These are phyloP conservation scores for Nephrocerus scutellatus DNA, from an alignment of 2,888 invertebrate species.

Conservation along the genomic window DNA sequence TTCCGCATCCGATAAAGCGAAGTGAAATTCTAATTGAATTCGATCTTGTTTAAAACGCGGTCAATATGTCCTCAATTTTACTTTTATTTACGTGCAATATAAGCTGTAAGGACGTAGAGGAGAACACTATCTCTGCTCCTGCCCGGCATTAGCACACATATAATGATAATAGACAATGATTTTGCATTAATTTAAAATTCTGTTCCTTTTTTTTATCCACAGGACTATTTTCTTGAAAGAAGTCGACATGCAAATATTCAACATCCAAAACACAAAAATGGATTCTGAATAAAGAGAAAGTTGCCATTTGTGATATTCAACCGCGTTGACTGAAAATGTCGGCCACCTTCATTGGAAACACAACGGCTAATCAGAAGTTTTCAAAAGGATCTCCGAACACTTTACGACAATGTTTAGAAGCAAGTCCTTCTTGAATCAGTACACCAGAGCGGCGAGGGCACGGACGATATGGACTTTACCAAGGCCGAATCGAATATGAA, in stretches of 20 bases:
- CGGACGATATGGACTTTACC: conserved; percentile 88
- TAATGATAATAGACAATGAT: too few species aligned
- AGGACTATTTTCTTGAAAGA: conserved; percentile 76
- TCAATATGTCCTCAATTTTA: too few species aligned
- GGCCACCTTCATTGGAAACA: conserved; percentile 82
- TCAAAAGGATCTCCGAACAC: conserved; percentile 75
- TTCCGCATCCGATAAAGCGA: too few species aligned
- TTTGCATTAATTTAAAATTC: too few species aligned
- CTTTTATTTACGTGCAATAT: too few species aligned
- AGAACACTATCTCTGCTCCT: too few species aligned
- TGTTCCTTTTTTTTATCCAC: conserved; percentile 8
- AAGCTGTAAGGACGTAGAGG: too few species aligned
- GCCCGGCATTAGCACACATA: too few species aligned
- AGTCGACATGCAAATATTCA: conserved; percentile 78
- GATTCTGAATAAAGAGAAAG: conserved; percentile 86
- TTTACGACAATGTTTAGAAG: conserved; percentile 86
- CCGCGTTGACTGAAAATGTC: conserved; percentile 85
- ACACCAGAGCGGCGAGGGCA: conserved; percentile 83
- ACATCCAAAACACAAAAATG: conserved; percentile 81
- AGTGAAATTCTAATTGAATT: too few species aligned
- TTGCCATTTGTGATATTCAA: conserved; percentile 79
- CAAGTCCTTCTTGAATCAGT: conserved; percentile 79
- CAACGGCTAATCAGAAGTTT: conserved; percentile 82
- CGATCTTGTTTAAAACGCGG: too few species aligned
- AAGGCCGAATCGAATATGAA: conserved; percentile 87